Base-by-base conservation (phyloP, 2,797 vertebrate species). In the Pampus argenteus region DNA sequence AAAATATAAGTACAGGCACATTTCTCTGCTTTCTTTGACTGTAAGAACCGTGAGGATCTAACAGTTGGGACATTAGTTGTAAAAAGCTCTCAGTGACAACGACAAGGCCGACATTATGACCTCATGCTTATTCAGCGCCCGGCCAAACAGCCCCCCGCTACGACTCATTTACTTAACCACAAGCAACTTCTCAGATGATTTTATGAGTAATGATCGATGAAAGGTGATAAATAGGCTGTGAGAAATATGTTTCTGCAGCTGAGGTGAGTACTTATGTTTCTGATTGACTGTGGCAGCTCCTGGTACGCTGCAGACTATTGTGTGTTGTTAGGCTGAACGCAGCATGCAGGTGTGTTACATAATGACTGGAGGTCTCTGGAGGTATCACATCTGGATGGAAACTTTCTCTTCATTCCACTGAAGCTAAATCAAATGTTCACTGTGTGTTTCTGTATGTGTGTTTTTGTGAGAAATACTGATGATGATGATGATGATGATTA, bases 121-220 rank as follows among this genome's bases (percentile, higher is more conserved):
- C 78, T 88, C 72, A 88, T 80, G 65, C 63, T 78, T 4, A 54
- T 29, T 58, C 49, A 34, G 62, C 15, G 56, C 78, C 75, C 61
- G 61, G 78, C 78, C 55, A 73, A 74, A 76, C 50, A 82, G 45
- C 38, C 71, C 77, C 80, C 72, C 49, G 74, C 52, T 54, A 79
- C 49, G 72, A 80, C 68, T 81, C 76, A 83, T 85, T 87, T 57
- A 83, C 54, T 74, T 36, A 2, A 52, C 66, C 76, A 74, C 73
- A 76, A 76, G 73, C 25, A 23, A 70, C 44, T 57, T 69, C 29
- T 83, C 78, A 76, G 68, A 52, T 44, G 54, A 66, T 65, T 84
- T 68, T 65, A 17, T 17, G n/a, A n/a, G 70, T 80, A 82, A 88
- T 84, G 85, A 81, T 87, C 70, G 74, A 79, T 87, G 87, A 82